phyloP scores from a whole-genome alignment of 2,888 invertebrate species.

The Leptinotarsa peninsularis region DNA sequence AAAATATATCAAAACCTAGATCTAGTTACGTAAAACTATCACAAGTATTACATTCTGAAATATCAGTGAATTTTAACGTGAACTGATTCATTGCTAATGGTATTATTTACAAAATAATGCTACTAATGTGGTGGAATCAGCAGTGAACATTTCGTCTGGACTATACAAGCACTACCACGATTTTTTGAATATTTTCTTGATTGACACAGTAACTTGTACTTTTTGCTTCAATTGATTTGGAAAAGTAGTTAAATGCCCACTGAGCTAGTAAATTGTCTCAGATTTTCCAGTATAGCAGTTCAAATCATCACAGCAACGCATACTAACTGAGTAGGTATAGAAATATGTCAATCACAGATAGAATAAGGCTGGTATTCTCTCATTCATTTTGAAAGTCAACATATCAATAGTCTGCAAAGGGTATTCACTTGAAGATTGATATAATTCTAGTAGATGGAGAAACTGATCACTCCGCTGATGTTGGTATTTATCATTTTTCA shows the following conservation, averaged over 20 bases:
- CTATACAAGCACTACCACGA: not conserved
- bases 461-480: not conserved
- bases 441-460: not conserved
- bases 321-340: not conserved
- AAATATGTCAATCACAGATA: slow-evolving; percentile 15
- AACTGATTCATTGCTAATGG: not conserved
- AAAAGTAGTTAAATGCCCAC: too few species aligned
- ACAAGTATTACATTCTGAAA: not conserved
- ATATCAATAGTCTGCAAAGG: slow-evolving; percentile 12
- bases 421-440: not conserved
- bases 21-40: slow-evolving; percentile 3
- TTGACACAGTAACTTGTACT: too few species aligned
- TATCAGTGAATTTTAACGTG: slow-evolving; percentile 1
- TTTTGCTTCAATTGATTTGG: too few species aligned
- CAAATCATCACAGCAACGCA: not conserved
- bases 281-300: not conserved
- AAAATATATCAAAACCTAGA: slow-evolving; percentile 6
- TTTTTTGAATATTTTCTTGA: too few species aligned
- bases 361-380: slow-evolving; percentile 31
- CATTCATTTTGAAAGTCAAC: slow-evolving; percentile 5
- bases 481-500: not conserved
- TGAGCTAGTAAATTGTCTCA: too few species aligned
- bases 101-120: not conserved
- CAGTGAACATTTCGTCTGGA: slow-evolving; percentile 4
- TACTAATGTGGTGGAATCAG: not conserved